Percentiles rank a stretch among this genome's conserved stretches.
These are phyloP conservation scores for Hesperophylax magnus DNA, from an alignment of 1,140 invertebrate species.

Conservation along the genomic window DNA sequence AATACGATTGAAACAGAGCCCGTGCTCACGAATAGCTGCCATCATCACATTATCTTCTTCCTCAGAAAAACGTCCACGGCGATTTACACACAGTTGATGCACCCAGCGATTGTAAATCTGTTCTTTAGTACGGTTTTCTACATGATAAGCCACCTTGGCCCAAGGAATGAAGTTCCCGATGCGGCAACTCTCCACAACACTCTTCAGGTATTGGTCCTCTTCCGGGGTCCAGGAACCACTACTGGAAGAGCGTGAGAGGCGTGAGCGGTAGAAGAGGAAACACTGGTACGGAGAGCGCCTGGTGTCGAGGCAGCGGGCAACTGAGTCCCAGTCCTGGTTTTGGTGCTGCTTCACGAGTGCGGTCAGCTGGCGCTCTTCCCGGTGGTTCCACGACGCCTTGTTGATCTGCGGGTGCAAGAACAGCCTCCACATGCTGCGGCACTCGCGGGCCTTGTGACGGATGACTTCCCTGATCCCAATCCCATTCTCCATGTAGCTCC, in stretches of 20 bases:
- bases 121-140: slow-evolving; percentile 44
- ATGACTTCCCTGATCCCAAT: background rate
- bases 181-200: slow-evolving; percentile 43
- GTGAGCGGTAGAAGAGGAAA: slow-evolving; percentile 41
- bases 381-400: slow-evolving; percentile 34
- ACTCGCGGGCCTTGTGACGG: slow-evolving; percentile 38
- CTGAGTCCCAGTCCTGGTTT: slow-evolving; percentile 39
- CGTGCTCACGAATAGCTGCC: slow-evolving; percentile 33
- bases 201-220: slow-evolving; percentile 40
- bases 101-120: slow-evolving; percentile 48
- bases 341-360: background rate
- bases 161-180: slow-evolving; percentile 51
- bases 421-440: slow-evolving; percentile 45
- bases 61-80: slow-evolving; percentile 27
- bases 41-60: slow-evolving; percentile 49
- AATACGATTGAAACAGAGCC: slow-evolving; percentile 11
- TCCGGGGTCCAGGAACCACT: slow-evolving; percentile 36
- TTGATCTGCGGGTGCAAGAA: slow-evolving; percentile 48
- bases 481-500: slow-evolving; percentile 13
- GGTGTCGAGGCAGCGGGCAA: slow-evolving; percentile 33
- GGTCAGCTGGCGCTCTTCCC: slow-evolving; percentile 24
- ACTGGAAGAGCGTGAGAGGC: background rate
- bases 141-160: slow-evolving; percentile 48
- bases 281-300: slow-evolving; percentile 47
- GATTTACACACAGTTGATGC: background rate